Percentiles rank a stretch among this genome's conserved stretches.
These are phyloP conservation scores for Caerostris extrusa DNA, from an alignment of 1,140 invertebrate species.

Conservation along the genomic window DNA sequence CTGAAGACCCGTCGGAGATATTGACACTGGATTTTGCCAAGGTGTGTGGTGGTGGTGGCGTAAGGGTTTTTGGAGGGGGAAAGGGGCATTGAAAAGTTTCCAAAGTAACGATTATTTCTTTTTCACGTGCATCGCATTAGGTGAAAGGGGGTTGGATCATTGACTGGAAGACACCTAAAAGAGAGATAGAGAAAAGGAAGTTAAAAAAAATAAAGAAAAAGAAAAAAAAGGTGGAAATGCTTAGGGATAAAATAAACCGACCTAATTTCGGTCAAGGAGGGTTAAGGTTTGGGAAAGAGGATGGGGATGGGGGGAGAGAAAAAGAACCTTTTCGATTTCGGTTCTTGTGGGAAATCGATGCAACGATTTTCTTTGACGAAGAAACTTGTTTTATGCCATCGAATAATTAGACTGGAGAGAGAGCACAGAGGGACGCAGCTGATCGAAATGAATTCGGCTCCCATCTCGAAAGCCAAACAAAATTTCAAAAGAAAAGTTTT, in stretches of 20 bases:
- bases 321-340: conserved; percentile 44
- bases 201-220: conserved; percentile 16
- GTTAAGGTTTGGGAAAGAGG: neutral
- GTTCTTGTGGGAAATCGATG: neutral
- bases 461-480: neutral
- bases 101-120: conserved; percentile 77
- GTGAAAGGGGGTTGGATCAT: conserved; percentile 38
- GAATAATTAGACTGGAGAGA: conserved; percentile 61
- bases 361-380: conserved; percentile 69
- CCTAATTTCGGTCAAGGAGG: conserved; percentile 62
- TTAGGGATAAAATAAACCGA: conserved; percentile 59
- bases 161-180: conserved; percentile 40
- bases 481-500: neutral
- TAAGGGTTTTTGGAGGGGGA: neutral
- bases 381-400: conserved; percentile 23
- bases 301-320: neutral
- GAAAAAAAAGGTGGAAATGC: neutral
- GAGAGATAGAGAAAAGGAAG: neutral
- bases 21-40: conserved; percentile 69
- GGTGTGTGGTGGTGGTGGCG: too few relatives aligned
- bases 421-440: neutral
- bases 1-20: conserved; percentile 52
- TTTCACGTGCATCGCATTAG: conserved; percentile 65
- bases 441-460: conserved; percentile 12
- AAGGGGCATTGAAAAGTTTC: conserved; percentile 74